Base-by-base conservation (phyloP, 2,797 vertebrate genomes). In the Onychomys leucogaster region DNA sequence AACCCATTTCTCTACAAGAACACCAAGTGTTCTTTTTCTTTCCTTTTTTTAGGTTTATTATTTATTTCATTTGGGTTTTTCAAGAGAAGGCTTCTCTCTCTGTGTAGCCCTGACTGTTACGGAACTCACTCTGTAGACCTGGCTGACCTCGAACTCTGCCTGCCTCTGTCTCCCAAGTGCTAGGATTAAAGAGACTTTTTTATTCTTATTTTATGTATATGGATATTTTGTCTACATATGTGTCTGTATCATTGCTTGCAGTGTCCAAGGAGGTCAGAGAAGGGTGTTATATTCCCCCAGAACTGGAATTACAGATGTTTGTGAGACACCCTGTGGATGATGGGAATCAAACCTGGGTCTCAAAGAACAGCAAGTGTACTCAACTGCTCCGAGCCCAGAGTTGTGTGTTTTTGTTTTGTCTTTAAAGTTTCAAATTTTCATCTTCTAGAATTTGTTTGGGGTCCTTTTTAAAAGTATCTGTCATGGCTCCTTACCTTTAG, bases 361-460 rank as follows among this genome's bases (percentile, higher is more conserved):
- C 85, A 25, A 57, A 88, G 34, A 57, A 16, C 67, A 73, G 25
- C 27, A 29, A 73, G n/a, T 59, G 27, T 10, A 4, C 23, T 71
- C 2, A 87, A 73, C 25, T 73, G 69, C 49, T 41, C 25, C n/a
- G 23, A 83, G 67, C 59, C 88, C 41, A 49, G 75, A 67, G 34
- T 69, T 49, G 11, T 29, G 52, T 9, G 12, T 32, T 52, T 52
- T 87, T 65, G 13, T 49, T 46, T 61, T 46, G 4, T 32, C 16
- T 82, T 29, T 25, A 55, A 5, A 57, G 19, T 71, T 65, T 90
- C 85, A 34, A 16, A 49, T 34, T 89, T 69, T 89, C 75, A 82
- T 85, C 13, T 25, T 81, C 49, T 92, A 25, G 41, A 71, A 75
- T 69, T 93, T 93, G 37, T 59, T 84, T 90, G 89, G 57, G 49